These are phyloP conservation scores for Eumerus sabulonum DNA, from an alignment of 2,888 invertebrate species.

Conservation along the genomic window DNA sequence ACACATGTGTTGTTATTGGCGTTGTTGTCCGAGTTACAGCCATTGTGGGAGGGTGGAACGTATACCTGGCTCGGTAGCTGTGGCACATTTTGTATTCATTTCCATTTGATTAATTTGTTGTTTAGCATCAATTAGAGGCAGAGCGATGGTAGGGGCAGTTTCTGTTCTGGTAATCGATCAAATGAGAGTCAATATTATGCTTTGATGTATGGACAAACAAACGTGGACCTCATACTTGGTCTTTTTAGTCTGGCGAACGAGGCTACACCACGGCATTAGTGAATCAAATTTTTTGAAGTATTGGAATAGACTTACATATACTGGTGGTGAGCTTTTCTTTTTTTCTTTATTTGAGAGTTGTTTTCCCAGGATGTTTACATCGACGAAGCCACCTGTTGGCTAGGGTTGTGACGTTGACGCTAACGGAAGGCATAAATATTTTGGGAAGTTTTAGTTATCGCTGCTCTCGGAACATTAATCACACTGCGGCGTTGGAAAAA, in stretches of 20 bases:
- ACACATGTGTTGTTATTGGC: conserved; percentile 22
- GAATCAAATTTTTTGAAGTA: too few species aligned
- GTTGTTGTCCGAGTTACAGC: conserved; percentile 9
- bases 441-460: too few species aligned
- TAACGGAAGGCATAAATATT: conserved; percentile 56
- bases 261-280: conserved; percentile 19
- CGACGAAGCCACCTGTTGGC: too few species aligned
- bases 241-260: too few species aligned
- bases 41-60: not conserved
- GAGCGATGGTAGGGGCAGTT: not conserved
- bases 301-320: too few species aligned
- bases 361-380: conserved; percentile 27
- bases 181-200: conserved; percentile 48
- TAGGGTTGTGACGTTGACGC: conserved; percentile 37
- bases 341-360: conserved; percentile 32
- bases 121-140: conserved; percentile 49
- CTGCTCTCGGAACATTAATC: too few species aligned
- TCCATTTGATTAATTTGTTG: conserved; percentile 62
- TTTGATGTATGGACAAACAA: not conserved
- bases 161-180: conserved; percentile 53
- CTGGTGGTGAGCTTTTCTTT: too few species aligned
- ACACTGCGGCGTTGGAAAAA: too few species aligned
- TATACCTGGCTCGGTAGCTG: conserved; percentile 17
- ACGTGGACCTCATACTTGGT: too few species aligned
- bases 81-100: conserved; percentile 20